Evolutionary conservation across 2,888 invertebrate species (phyloP), one percentile per base, ranked within the genome.

Genomic region (Eudasyphora cyanicolor): DNA sequence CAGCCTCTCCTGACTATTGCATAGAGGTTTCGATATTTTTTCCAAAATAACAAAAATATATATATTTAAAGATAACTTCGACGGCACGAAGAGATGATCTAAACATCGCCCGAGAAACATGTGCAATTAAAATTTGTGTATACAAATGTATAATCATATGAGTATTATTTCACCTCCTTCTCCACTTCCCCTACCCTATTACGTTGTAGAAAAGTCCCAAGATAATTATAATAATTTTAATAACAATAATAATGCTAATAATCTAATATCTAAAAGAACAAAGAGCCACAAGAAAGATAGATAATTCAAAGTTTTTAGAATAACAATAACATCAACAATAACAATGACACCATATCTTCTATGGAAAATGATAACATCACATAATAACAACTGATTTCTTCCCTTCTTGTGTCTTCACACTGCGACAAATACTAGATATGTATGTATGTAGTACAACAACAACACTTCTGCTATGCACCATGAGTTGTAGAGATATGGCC

Each of bases 221-320:
- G 12, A 8, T 38, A 38, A n/a, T n/a, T n/a, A n/a, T n/a, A n/a
- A n/a, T n/a, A n/a, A n/a, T n/a, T n/a, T n/a, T n/a, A 38, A 38
- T 38, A 38, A 38, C 2, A 38, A 38, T 38, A 10, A 38, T 5
- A 38, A 7, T 38, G 12, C 38, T 38, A 38, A 38, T 38, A 38
- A n/a, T 14, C 38, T 32, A 32, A 8, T 32, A 14, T 2, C 14
- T 45, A 45, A 45, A 3, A 45, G n/a, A n/a, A n/a, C n/a, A 14
- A 45, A 45, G 45, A 45, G n/a, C 14, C 2, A 45, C 45, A 12
- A 14, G n/a, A n/a, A n/a, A 45, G 45, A n/a, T 45, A 45, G 45
- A n/a, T 45, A n/a, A n/a, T 45, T 45, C 45, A 45, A 45, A n/a
- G 45, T n/a, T n/a, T 45, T 45, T n/a, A 45, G n/a, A 45, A 45